Evolutionary conservation across 2,797 vertebrate species (phyloP).

Genomic region (Sciurus vulgaris): DNA sequence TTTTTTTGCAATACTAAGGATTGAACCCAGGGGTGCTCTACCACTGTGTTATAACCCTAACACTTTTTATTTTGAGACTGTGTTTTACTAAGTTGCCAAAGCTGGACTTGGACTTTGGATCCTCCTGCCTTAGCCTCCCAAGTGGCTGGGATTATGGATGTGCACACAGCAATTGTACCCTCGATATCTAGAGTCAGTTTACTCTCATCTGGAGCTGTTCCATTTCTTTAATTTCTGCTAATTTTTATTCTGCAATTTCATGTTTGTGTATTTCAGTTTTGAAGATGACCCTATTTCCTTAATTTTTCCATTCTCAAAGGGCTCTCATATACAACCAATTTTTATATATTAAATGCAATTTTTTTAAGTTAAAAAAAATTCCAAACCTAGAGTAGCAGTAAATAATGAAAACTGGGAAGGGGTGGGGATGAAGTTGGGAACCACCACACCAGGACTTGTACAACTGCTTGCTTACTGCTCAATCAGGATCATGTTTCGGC

Average conservation of each 20-base stretch:
- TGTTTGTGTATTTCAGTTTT: conserved; percentile 36
- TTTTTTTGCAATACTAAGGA: too few relatives aligned
- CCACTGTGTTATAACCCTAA: neutral
- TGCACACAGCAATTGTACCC: neutral
- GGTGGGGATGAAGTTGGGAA: neutral
- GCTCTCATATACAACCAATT: neutral
- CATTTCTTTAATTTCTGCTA: conserved; percentile 38
- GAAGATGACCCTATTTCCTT: conserved; percentile 8
- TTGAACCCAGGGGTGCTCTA: too few relatives aligned
- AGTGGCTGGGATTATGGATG: neutral
- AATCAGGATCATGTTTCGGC: neutral
- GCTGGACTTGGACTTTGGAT: neutral
- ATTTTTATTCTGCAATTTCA: conserved; percentile 25
- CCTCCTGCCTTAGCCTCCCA: too few relatives aligned
- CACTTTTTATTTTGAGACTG: neutral
- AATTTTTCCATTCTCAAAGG: conserved; percentile 5
- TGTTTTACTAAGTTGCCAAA: neutral
- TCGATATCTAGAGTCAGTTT: neutral
- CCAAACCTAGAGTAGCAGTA: neutral
- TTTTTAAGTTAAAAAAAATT: conserved; percentile 49
- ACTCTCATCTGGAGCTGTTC: neutral
- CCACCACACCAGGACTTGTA: neutral
- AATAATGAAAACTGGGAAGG: neutral
- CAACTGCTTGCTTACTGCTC: neutral
- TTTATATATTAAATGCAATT: neutral